Evolutionary conservation across 2,888 invertebrate species (phyloP).

Genomic region (Agonum fuliginosum): DNA sequence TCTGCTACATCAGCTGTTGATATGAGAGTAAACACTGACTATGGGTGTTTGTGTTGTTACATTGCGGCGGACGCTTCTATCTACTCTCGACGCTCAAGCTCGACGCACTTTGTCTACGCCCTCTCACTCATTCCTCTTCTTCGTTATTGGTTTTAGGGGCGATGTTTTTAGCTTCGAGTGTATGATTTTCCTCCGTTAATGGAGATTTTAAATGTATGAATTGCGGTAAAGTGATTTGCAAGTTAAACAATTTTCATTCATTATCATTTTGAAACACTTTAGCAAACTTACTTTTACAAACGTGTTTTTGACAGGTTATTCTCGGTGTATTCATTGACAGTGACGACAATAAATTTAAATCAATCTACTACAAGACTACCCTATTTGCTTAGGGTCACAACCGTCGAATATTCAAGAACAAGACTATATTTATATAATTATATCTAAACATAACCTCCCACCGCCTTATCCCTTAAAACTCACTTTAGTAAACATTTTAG

Average conservation of each 20-base stretch:
- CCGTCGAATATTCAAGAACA: no score
- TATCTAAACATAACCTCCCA: no score
- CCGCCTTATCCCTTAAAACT: no score
- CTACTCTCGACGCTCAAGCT: slow-evolving; percentile 10
- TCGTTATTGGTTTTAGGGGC: slow-evolving; percentile 42
- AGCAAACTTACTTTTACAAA: neutral
- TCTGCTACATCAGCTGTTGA: slow-evolving; percentile 66
- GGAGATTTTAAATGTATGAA: slow-evolving; percentile 43
- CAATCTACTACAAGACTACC: no score
- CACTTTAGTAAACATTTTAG: no score
- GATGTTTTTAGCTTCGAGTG: slow-evolving; percentile 40
- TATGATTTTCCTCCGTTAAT: slow-evolving; percentile 42
- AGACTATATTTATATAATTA: no score
- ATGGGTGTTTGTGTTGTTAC: slow-evolving; percentile 61
- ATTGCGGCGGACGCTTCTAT: slow-evolving; percentile 52
- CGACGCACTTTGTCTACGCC: neutral
- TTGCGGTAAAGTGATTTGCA: slow-evolving; percentile 33
- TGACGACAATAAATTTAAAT: slow-evolving; percentile 2
- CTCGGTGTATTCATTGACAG: neutral
- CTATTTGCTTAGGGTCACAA: no score
- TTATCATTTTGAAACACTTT: slow-evolving; percentile 22
- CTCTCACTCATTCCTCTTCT: neutral
- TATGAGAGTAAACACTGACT: slow-evolving; percentile 68
- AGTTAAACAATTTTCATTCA: slow-evolving; percentile 32
- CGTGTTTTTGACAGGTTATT: neutral